These are phyloP conservation scores for silkworm (Bombyx mori) DNA, from an alignment of 1,140 invertebrate genomes.

Conservation along the genomic window DNA sequence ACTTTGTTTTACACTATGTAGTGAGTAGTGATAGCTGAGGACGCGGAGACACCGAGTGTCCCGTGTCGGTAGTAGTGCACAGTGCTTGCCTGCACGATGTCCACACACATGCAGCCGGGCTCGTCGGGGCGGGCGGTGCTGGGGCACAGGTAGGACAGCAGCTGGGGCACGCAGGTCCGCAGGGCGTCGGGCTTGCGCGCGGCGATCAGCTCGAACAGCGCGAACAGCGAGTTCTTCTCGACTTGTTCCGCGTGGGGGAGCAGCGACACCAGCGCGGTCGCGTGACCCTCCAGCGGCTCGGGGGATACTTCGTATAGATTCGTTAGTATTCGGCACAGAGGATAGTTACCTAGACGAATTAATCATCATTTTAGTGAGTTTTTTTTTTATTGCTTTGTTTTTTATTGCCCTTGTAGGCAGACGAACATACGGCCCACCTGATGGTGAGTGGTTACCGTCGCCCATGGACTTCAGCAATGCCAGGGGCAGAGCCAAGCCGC, in stretches of 20 bases:
- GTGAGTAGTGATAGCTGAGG: too few species aligned
- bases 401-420: too few species aligned
- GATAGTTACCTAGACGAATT: slow-evolving; percentile 80
- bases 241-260: slow-evolving; percentile 85
- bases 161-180: slow-evolving; percentile 82
- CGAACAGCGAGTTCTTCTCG: slow-evolving; percentile 87
- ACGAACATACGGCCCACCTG: too few species aligned
- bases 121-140: slow-evolving; percentile 40
- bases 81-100: slow-evolving; percentile 74
- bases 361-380: too few species aligned
- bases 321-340: slow-evolving; percentile 86
- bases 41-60: too few species aligned
- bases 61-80: too few species aligned
- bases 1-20: too few species aligned
- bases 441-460: too few species aligned
- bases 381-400: too few species aligned
- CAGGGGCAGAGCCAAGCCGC: too few species aligned
- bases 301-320: slow-evolving; percentile 90
- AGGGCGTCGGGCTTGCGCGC: slow-evolving; percentile 84
- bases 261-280: slow-evolving; percentile 84
- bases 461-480: too few species aligned
- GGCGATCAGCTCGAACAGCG: slow-evolving; percentile 85
- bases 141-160: slow-evolving; percentile 78
- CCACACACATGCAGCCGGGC: slow-evolving; percentile 60
- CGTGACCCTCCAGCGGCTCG: slow-evolving; percentile 87